Evolutionary conservation across 2,888 invertebrate species (phyloP).

Genomic region (Caradrina kadenii): DNA sequence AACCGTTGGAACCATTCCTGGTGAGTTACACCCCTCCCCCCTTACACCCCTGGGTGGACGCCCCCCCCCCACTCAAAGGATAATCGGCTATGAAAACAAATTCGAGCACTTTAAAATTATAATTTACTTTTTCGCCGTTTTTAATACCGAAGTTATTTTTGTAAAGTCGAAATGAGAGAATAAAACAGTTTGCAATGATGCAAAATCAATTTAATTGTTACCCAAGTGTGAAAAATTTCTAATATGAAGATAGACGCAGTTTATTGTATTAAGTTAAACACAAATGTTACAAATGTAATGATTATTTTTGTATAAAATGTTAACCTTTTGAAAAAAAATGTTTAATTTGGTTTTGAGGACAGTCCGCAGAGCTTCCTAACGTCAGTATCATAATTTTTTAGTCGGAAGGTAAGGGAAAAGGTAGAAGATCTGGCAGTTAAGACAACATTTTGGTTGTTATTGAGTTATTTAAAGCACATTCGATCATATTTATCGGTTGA

Average conservation of each 20-base stretch:
- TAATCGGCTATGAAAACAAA: slow-evolving; percentile 66
- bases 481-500: neutral
- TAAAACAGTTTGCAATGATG: slow-evolving; percentile 5
- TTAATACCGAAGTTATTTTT: slow-evolving; percentile 17
- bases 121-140: slow-evolving; percentile 46
- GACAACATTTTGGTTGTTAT: no score
- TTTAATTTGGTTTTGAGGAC: no score
- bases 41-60: slow-evolving; percentile 16
- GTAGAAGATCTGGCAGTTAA: no score
- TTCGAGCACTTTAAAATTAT: slow-evolving; percentile 58
- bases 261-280: no score
- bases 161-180: neutral
- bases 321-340: no score
- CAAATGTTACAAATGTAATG: no score
- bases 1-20: slow-evolving; percentile 54
- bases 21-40: slow-evolving; percentile 23
- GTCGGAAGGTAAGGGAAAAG: no score
- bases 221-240: neutral
- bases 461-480: no score
- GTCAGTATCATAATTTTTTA: no score
- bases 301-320: no score
- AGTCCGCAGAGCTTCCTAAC: no score
- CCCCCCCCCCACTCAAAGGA: slow-evolving; percentile 57
- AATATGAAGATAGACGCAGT: neutral
- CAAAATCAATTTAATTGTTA: slow-evolving; percentile 6